Evolutionary conservation across 2,797 vertebrate genomes (phyloP), one percentile per base, ranked within the genome.

Genomic region (Thunnus albacares): DNA sequence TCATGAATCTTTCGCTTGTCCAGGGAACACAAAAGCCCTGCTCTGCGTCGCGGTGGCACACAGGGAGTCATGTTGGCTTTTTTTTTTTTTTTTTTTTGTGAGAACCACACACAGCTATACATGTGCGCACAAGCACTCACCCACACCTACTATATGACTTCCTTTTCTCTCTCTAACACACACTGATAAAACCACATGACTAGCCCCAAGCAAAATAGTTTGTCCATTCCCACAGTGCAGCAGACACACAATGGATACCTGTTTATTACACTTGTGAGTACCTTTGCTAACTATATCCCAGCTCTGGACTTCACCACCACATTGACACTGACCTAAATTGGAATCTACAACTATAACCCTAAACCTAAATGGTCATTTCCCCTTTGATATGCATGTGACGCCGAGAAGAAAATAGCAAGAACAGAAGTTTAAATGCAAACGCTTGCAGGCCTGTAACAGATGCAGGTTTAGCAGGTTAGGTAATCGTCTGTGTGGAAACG

Each of bases 51-150:
- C 60, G 26, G 84, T 60, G 45, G 15, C 63, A 80, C 59, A 80
- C 64, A 41, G 58, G 77, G 24, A 73, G 28, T 81, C 59, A 38
- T 24, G 38, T 22, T 65, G 24, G 68, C 43, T 58, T 62, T 15
- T 52, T 71, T 77, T 38, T 33, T 15, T n/a, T 65, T 35, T 57
- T 62, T 56, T 52, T 68, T 77, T 38, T 41, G 17, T 20, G 59
- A 60, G 52, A 47, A 55, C 28, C 47, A 64, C 56, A 71, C 59
- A 77, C 49, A 51, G 18, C 70, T 49, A 45, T 74, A 70, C 88
- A 81, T 71, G 85, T 91, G 75, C 43, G 0, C 74, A 89, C 91
- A 90, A 58, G 85, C 69, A 79, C 26, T 61, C 26, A 73, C 59
- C 52, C 84, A 84, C 88, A 73, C 85, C 81, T 74, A 68, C 62